These are phyloP conservation scores for Agapornis canus DNA, from an alignment of 2,797 vertebrate species.

Conservation along the genomic window DNA sequence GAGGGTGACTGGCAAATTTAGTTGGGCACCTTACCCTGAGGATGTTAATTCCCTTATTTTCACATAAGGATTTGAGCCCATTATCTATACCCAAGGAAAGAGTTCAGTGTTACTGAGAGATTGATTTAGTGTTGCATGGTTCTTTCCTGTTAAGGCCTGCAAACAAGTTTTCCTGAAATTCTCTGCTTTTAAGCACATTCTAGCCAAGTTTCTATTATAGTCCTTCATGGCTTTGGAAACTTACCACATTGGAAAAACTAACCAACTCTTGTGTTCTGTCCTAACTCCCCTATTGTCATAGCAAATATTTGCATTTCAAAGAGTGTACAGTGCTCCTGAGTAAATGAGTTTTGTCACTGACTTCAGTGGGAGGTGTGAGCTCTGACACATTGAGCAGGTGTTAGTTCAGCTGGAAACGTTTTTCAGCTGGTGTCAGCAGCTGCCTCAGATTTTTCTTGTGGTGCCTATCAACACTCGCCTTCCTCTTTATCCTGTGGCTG, in stretches of 20 bases:
- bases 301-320: slow-evolving; percentile 18
- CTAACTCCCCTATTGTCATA: not conserved
- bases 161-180: not conserved
- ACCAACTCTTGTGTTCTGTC: not conserved
- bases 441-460: not conserved
- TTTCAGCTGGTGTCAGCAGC: not conserved
- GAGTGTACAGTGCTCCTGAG: not conserved
- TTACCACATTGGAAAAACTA: not conserved
- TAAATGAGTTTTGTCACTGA: not conserved
- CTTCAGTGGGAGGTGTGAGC: slow-evolving; percentile 7
- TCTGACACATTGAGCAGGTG: not conserved
- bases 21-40: not conserved
- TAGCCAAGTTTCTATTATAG: not conserved
- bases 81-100: not conserved
- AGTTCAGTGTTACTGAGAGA: not conserved
- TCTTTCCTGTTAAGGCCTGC: not conserved
- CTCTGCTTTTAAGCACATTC: not conserved
- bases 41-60: not conserved
- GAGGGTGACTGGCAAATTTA: not conserved
- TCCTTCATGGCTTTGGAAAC: not conserved
- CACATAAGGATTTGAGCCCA: not conserved
- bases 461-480: not conserved
- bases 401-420: slow-evolving; percentile 29
- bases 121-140: fast-evolving
- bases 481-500: not conserved